phyloP scores from a whole-genome alignment of 1,140 invertebrate species.

The Akabosia matsudoensis region DNA sequence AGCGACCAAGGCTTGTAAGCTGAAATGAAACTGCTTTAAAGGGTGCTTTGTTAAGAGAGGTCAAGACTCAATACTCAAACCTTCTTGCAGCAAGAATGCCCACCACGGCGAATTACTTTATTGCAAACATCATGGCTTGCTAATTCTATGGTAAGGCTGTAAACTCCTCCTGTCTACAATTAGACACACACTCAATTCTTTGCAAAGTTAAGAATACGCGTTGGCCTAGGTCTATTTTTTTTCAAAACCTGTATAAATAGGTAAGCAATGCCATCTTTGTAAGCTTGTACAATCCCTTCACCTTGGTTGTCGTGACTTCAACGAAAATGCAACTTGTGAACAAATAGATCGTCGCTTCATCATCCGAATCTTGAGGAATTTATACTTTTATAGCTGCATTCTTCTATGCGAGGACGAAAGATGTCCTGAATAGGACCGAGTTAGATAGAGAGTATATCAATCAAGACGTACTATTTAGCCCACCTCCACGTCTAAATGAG shows the following conservation, averaged over 20 bases:
- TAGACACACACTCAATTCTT: background rate
- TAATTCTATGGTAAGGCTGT: background rate
- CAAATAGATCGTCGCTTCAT: too few species aligned
- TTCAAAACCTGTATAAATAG: background rate
- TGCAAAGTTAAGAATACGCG: background rate
- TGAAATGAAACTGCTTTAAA: too few species aligned
- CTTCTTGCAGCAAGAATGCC: background rate
- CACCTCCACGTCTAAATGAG: too few species aligned
- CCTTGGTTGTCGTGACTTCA: background rate
- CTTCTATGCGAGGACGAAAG: too few species aligned
- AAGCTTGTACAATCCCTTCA: background rate
- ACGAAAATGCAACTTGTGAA: too few species aligned
- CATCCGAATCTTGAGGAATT: too few species aligned
- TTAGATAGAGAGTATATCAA: too few species aligned
- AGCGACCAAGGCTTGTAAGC: background rate
- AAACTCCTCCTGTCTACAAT: background rate
- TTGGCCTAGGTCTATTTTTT: conserved; percentile 5
- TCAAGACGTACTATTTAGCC: too few species aligned
- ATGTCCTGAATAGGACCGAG: too few species aligned
- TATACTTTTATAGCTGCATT: too few species aligned
- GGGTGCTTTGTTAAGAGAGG: background rate
- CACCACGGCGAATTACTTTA: background rate
- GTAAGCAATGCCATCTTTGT: background rate
- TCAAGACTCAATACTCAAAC: background rate
- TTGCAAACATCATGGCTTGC: background rate